These are phyloP conservation scores for Empis livida DNA, from an alignment of 2,888 invertebrate species.

Conservation along the genomic window DNA sequence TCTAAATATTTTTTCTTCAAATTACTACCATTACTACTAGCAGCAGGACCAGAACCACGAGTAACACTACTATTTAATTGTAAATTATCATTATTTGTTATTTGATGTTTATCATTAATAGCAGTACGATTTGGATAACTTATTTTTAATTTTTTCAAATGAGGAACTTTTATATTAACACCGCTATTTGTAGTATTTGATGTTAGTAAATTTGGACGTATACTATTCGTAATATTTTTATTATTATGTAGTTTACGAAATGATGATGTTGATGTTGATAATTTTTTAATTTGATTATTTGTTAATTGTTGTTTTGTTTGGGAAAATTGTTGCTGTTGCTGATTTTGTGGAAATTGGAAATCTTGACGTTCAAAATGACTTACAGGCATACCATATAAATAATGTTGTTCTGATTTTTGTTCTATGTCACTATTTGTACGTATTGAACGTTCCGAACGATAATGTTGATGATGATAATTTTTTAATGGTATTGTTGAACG, in stretches of 20 bases:
- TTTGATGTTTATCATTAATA: slow-evolving; percentile 22
- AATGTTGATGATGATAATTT: slow-evolving; percentile 13
- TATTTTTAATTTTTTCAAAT: slow-evolving; percentile 28
- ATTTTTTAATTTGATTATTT: slow-evolving; percentile 2
- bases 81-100: slow-evolving; percentile 18
- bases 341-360: slow-evolving; percentile 12
- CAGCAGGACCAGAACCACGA: too few species aligned
- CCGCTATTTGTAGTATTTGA: not conserved
- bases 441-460: slow-evolving; percentile 21
- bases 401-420: slow-evolving; percentile 15
- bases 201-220: too few species aligned
- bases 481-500: slow-evolving; percentile 8
- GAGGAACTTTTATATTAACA: slow-evolving; percentile 16
- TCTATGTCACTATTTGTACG: slow-evolving; percentile 20
- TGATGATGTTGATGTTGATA: slow-evolving; percentile 1
- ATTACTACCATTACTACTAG: slow-evolving; percentile 6
- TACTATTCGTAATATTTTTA: too few species aligned
- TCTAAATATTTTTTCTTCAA: slow-evolving; percentile 25
- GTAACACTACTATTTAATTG: slow-evolving; percentile 17
- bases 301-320: slow-evolving; percentile 2
- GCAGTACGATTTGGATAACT: slow-evolving; percentile 29
- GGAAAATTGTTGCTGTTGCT: not conserved
- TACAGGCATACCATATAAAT: slow-evolving; percentile 25
- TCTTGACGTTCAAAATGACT: slow-evolving; percentile 31
- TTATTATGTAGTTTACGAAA: slow-evolving; percentile 1